These are phyloP conservation scores for Caerostris extrusa DNA, from an alignment of 1,140 invertebrate species.

Conservation along the genomic window DNA sequence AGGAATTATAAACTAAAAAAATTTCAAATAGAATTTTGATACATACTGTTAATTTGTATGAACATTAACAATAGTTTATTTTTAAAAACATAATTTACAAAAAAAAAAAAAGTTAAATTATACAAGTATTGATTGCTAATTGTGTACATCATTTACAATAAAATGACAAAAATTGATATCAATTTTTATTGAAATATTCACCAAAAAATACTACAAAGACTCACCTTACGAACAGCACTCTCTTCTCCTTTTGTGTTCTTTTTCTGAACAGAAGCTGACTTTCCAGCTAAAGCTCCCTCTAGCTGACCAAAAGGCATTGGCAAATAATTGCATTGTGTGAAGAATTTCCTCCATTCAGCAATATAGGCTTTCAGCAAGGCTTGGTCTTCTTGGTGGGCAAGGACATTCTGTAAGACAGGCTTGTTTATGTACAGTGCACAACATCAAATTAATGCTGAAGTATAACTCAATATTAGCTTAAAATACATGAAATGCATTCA, in stretches of 20 bases:
- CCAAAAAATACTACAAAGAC: constrained; percentile 15
- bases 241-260: constrained; percentile 89
- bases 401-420: constrained; percentile 85
- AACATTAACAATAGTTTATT: too few species aligned
- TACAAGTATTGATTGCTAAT: too few species aligned
- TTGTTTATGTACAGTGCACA: neutral
- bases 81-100: too few species aligned
- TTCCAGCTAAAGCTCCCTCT: constrained; percentile 89
- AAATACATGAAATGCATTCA: too few species aligned
- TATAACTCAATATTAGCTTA: too few species aligned
- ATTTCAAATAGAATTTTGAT: too few species aligned
- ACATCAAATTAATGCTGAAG: neutral
- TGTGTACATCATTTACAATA: too few species aligned
- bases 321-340: constrained; percentile 97
- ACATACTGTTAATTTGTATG: too few species aligned
- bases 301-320: constrained; percentile 97
- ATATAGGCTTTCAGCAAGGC: constrained; percentile 97
- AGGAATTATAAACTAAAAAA: too few species aligned
- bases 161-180: too few species aligned
- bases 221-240: constrained; percentile 92
- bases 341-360: constrained; percentile 98
- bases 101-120: too few species aligned
- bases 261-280: constrained; percentile 85
- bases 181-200: too few species aligned
- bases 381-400: constrained; percentile 95